Evolutionary conservation across 2,113 vertebrate species (phyloP), one percentile per base, ranked within the genome.

Genomic region (Daphoenositta chrysoptera): DNA sequence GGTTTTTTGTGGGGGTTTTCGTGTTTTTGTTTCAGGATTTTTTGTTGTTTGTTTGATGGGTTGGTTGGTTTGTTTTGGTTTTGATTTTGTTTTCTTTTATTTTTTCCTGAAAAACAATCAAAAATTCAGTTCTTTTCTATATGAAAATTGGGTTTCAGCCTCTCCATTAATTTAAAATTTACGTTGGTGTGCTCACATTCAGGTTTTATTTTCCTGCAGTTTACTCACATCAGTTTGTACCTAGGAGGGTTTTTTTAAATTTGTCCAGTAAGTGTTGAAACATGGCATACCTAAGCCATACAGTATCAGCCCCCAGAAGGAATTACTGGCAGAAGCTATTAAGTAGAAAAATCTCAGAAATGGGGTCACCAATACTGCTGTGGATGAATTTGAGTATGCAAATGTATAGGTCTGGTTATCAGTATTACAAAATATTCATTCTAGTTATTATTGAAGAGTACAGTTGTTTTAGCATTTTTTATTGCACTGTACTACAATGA

Each of bases 1-100:
- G 14, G 19, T 66, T 28, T 2, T 35, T 64, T 71, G 6, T n/a
- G 12, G 7, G 3, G 2, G 3, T 4, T 65, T 75, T 10, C 12
- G 6, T 28, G 7, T 5, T 27, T 72, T 50, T 12, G 7, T 2
- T 11, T 69, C 10, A 1, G 1, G 0, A 37, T 33, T 71, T 13
- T 21, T 35, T 7, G 24, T 4, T 15, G 13, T 5, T 40, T 47
- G 6, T 28, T 64, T 65, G 14, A 15, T 28, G 42, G 11, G 2
- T 48, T 37, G 8, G 11, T 45, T 84, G 15, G 6, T 35, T 31
- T 10, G 13, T 7, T 21, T 57, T 44, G 1, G 2, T 31, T 51
- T 83, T 20, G 21, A 14, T 42, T 50, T 68, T 13, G 2, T 30
- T 35, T 12, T 37, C 4, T 9, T 47, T 60, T 12, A 1, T 33